Evolutionary conservation across 2,797 vertebrate genomes (phyloP).

Genomic region (Cyclura pinguis): DNA sequence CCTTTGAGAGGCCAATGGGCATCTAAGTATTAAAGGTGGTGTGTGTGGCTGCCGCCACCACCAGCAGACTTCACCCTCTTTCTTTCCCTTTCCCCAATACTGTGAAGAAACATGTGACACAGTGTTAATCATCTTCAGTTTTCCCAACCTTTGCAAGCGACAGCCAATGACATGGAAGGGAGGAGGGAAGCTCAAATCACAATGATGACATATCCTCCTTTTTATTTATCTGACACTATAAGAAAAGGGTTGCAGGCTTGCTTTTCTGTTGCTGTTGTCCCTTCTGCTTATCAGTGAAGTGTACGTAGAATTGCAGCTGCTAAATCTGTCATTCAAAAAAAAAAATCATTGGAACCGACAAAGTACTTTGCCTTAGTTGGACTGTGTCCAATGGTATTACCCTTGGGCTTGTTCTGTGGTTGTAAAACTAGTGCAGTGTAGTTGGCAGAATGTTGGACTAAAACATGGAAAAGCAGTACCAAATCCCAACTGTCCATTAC

Average conservation of each 20-base stretch:
- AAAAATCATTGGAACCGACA: background rate
- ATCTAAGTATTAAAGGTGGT: background rate
- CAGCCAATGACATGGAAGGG: background rate
- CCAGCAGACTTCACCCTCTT: background rate
- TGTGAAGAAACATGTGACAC: background rate
- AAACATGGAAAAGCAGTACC: background rate
- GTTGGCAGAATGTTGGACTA: background rate
- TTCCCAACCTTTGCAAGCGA: background rate
- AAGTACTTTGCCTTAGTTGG: background rate
- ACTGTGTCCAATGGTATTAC: background rate
- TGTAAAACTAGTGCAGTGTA: background rate
- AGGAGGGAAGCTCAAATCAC: background rate
- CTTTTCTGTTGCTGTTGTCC: background rate
- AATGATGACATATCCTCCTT: background rate
- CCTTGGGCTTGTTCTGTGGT: background rate
- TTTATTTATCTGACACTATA: background rate
- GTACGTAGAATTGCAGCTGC: background rate
- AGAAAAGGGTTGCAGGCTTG: background rate
- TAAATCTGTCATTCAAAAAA: background rate
- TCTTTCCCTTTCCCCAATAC: no score
- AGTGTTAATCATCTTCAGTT: background rate
- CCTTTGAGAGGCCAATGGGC: no score
- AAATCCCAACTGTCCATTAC: background rate
- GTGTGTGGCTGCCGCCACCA: no score
- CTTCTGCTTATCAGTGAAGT: background rate